phyloP scores from a whole-genome alignment of 2,113 vertebrate genomes.

The Leucoraja erinaceus region DNA sequence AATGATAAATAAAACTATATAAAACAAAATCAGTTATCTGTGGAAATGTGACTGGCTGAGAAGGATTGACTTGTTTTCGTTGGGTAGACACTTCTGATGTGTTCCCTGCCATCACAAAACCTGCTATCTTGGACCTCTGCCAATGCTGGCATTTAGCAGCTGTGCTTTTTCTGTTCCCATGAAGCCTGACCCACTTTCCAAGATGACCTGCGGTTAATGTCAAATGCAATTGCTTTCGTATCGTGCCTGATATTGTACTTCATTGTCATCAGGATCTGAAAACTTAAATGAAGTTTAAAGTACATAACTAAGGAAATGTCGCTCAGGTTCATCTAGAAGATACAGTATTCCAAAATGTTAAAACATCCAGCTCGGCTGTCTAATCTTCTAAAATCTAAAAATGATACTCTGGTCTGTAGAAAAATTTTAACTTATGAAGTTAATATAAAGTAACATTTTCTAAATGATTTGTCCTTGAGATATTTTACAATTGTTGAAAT shows the following conservation, averaged over 20 bases:
- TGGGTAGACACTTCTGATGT: not conserved
- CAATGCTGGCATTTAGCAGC: constrained; percentile 8
- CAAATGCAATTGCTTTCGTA: not conserved
- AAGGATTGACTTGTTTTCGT: not conserved
- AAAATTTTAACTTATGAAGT: not conserved
- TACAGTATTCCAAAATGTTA: not conserved
- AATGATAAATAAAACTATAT: not conserved
- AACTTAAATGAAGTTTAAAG: not conserved
- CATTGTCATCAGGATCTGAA: not conserved
- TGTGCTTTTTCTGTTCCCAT: not conserved
- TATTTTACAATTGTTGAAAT: not conserved
- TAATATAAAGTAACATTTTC: not conserved
- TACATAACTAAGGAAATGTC: constrained; percentile 7
- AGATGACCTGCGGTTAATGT: constrained; percentile 25
- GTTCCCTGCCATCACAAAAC: not conserved
- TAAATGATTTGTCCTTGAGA: not conserved
- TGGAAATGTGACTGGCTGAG: not conserved
- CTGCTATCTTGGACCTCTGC: constrained; percentile 21
- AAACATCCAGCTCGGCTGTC: not conserved
- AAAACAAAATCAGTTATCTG: not conserved
- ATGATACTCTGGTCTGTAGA: not conserved
- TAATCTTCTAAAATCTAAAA: not conserved
- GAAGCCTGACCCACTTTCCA: constrained; percentile 33
- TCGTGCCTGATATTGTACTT: not conserved
- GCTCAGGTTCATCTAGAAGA: not conserved